Evolutionary conservation across 1,140 invertebrate species (phyloP), one percentile per base, ranked within the genome.

Genomic region (Aleiodes sp.): DNA sequence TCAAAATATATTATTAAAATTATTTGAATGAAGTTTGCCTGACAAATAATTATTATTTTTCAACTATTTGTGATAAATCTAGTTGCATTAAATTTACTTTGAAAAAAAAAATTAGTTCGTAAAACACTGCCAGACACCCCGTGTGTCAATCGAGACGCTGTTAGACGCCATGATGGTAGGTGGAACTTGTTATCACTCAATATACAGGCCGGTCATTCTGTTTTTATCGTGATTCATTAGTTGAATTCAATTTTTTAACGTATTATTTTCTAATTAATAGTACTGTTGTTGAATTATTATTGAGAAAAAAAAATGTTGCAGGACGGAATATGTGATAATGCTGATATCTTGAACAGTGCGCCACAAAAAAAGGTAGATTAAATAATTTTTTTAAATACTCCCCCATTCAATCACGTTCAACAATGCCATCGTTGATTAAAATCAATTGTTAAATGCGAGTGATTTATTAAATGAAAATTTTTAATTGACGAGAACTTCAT

Each of bases 111-210:
- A n/a, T n/a, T n/a, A n/a, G n/a, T n/a, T n/a, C n/a, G n/a, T 52
- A 12, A 52, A 52, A 26, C 46, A 52, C 46, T 52, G 19, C 16
- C 21, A 24, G 46, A 52, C 46, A 52, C 21, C n/a, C n/a, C 19
- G 46, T 52, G 41, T 46, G 46, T 52, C 46, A 52, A 52, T 12
- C 21, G 69, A 74, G 78, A 84, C 80, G 81, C 80, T 76, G 72
- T 70, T 73, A 39, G 84, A 79, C 84, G 83, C 84, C 84, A 86
- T 86, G 83, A 86, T 86, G 82, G 83, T 86, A 86, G 84, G 84
- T 86, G 84, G 84, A 83, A 85, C 84, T 82, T 85, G 80, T 86
- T 86, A 86, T 86, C 84, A 80, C 72, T 79, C 72, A 73, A n/a
- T n/a, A 70, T 37, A 1, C 57, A 59, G 77, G 28, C 78, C 77